Conservation (phyloP, 2,113 vertebrate genomes). For the Lutjanus erythropterus region DNA sequence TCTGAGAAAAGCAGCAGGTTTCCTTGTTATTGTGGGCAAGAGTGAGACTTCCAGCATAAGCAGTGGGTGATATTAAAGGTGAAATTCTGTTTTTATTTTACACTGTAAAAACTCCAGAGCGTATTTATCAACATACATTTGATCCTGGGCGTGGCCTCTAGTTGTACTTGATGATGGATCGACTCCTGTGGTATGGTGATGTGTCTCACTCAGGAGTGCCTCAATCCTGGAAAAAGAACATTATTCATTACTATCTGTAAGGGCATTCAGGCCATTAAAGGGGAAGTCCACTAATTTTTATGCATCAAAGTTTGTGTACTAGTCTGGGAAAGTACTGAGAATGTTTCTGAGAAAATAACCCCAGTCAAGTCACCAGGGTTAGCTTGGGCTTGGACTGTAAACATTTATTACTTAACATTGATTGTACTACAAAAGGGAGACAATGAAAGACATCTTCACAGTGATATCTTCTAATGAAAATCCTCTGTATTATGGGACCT, state of each 20-base stretch:
- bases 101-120: neutral
- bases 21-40: slow-evolving; percentile 58
- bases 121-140: slow-evolving; percentile 11
- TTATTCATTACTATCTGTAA: neutral
- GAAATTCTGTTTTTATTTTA: slow-evolving; percentile 14
- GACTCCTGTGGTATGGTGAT: slow-evolving; percentile 2
- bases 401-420: neutral
- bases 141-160: slow-evolving; percentile 34
- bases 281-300: neutral
- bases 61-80: slow-evolving; percentile 11
- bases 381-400: neutral
- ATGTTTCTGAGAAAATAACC: neutral
- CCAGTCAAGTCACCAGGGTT: neutral
- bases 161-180: neutral
- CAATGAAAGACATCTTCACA: neutral
- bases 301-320: neutral
- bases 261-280: neutral
- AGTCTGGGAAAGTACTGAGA: neutral
- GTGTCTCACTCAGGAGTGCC: neutral
- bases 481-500: neutral
- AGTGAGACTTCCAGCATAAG: slow-evolving; percentile 25
- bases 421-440: neutral
- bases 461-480: neutral
- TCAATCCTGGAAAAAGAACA: neutral
- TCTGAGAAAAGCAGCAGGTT: slow-evolving; percentile 75